Evolutionary conservation across 2,888 invertebrate genomes (phyloP), one percentile per base, ranked within the genome.

Genomic region (Lampropteryx suffumata): DNA sequence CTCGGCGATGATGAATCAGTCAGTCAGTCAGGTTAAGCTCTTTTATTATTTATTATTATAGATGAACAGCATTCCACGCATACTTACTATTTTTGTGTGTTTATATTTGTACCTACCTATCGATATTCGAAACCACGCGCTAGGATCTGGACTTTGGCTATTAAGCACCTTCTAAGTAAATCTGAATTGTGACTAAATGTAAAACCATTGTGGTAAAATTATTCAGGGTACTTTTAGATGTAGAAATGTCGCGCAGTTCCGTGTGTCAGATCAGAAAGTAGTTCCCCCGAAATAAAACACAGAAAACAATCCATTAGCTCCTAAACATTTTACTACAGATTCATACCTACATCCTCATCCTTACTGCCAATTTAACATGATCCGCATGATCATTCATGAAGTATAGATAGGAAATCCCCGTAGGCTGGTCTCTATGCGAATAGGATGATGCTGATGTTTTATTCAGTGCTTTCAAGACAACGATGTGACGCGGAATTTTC

Each of bases 381-480:
- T 34, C 55, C 44, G 49, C 27, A 54, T 52, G 32, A 28, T 44
- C 40, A 45, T 48, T 41, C 55, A 43, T 44, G 24, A 45, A 41
- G 37, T 41, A 30, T 33, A 46, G 32, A 33, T 14, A 32, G 44
- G 50, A 59, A 62, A 46, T 64, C 66, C 59, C 50, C n/a, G 32
- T 65, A 62, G 29, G 47, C 56, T 78, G 73, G 74, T 59, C 24
- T 24, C 6, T 61, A 71, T 64, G 76, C 73, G 71, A 77, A 77
- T 70, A 72, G 71, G 71, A 71, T 73, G 74, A 83, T 76, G 73
- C 69, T 54, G 56, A 67, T 87, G 84, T 84, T 79, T 85, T 84
- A 87, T 87, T 87, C 84, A 86, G 77, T 62, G 62, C 63, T 62
- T 65, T 69, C 68, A 78, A 81, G 76, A 80, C 79, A 79, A 77